Conservation (phyloP, 2,113 vertebrate species). For the human region GRCh38 chr11:78932001-78932500, state of each 20-base stretch:
- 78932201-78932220: neutral
- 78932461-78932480: neutral
- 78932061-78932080: neutral
- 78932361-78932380: neutral
- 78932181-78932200: neutral
- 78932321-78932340: neutral
- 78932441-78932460: too few relatives aligned
- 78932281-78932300: neutral
- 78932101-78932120: neutral
- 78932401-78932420: neutral
- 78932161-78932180: neutral
- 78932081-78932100: neutral
- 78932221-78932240: neutral
- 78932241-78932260: neutral
- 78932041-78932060: neutral
- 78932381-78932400: neutral
- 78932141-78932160: neutral
- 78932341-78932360: neutral
- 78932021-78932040: neutral
- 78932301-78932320: neutral
- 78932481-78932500: neutral
- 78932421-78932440: neutral
- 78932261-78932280: neutral
- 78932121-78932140: neutral
- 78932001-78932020: neutral